Evolutionary conservation across 2,888 invertebrate species (phyloP).

Genomic region (Drosophila leonis): DNA sequence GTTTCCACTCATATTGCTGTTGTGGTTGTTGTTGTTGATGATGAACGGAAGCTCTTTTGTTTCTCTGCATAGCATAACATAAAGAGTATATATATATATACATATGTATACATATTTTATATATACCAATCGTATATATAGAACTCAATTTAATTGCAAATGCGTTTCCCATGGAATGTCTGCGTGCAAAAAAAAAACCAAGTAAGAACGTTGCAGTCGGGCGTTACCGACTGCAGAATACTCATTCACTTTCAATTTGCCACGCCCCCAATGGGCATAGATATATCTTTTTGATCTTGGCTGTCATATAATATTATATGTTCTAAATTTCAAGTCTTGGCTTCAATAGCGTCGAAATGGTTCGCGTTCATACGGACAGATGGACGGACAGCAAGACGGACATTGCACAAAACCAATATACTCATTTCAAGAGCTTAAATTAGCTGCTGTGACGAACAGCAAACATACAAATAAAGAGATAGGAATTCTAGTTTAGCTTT

Average conservation of each 20-base stretch:
- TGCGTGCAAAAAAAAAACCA: constrained; percentile 11
- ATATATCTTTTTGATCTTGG: too few species aligned
- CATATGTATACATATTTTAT: constrained; percentile 1
- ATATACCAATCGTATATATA: constrained; percentile 9
- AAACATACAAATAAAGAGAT: neutral
- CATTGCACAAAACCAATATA: too few species aligned
- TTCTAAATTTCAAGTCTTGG: too few species aligned
- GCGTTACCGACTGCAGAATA: too few species aligned
- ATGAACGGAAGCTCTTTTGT: constrained; percentile 68
- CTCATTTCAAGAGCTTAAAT: neutral
- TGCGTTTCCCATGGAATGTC: constrained; percentile 16
- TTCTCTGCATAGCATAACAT: constrained; percentile 51
- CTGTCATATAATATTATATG: too few species aligned
- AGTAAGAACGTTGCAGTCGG: too few species aligned
- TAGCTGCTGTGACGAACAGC: neutral
- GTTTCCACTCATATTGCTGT: constrained; percentile 8
- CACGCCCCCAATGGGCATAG: too few species aligned
- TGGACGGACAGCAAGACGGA: too few species aligned
- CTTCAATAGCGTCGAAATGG: too few species aligned
- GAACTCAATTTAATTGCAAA: constrained; percentile 45
- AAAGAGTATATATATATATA: constrained; percentile 12
- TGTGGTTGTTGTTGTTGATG: neutral
- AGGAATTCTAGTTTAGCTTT: too few species aligned
- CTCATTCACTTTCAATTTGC: too few species aligned
- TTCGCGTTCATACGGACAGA: too few species aligned